Evolutionary conservation across 2,888 invertebrate species (phyloP).

Genomic region (Ryuthela nishihirai): DNA sequence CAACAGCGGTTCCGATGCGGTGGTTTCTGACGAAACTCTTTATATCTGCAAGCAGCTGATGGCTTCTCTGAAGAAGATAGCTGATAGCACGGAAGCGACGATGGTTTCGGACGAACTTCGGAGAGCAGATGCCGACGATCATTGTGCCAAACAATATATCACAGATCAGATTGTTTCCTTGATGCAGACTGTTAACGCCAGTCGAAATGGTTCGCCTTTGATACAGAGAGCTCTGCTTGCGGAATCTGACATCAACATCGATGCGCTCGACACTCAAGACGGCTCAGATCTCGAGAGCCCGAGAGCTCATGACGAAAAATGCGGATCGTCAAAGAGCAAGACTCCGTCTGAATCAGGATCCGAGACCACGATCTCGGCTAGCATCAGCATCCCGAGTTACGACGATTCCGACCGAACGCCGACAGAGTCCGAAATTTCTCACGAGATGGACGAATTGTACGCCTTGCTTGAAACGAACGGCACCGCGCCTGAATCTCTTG

Average conservation of each 20-base stretch:
- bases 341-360: conserved; percentile 41
- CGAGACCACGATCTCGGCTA: conserved; percentile 41
- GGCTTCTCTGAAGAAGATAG: conserved; percentile 66
- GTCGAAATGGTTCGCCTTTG: conserved; percentile 36
- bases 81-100: conserved; percentile 47
- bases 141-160: conserved; percentile 40
- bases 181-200: conserved; percentile 41
- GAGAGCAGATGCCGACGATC: conserved; percentile 24
- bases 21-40: conserved; percentile 66
- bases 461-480: conserved; percentile 31
- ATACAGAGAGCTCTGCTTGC: conserved; percentile 12
- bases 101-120: conserved; percentile 4
- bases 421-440: conserved; percentile 41
- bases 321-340: conserved; percentile 26
- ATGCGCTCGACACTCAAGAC: conserved; percentile 25
- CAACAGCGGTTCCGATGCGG: conserved; percentile 31
- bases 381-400: conserved; percentile 42
- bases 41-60: conserved; percentile 83
- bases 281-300: conserved; percentile 33
- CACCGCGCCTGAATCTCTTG: conserved; percentile 14
- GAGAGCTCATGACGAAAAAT: conserved; percentile 20
- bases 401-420: conserved; percentile 41
- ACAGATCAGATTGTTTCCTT: conserved; percentile 41
- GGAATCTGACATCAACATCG: conserved; percentile 7
- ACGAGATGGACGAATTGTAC: conserved; percentile 43